A percentile compares a stretch with the other conserved stretches of the same genome.
phyloP scores from a whole-genome alignment of 2,113 vertebrate genomes.

The Corythornis cristatus region DNA sequence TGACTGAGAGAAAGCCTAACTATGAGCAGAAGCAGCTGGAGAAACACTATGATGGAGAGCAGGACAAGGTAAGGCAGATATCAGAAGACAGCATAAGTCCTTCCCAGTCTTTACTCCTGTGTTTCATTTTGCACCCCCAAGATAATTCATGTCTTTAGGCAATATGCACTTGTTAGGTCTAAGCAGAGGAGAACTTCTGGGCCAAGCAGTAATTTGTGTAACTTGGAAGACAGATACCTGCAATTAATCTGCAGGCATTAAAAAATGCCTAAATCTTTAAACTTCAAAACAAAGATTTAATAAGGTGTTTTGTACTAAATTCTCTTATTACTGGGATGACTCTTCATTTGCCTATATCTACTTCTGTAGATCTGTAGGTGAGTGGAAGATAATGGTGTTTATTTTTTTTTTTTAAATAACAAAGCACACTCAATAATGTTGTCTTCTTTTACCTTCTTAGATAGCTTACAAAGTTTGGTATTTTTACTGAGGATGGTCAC shows the following conservation, averaged over 20 bases:
- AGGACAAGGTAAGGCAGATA: background rate
- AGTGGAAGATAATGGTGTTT: background rate
- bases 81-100: background rate
- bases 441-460: background rate
- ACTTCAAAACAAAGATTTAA: background rate
- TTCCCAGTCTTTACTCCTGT: background rate
- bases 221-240: background rate
- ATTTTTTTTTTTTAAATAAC: background rate
- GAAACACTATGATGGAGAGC: rapidly evolving
- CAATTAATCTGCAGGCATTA: background rate
- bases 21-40: background rate
- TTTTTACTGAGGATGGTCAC: background rate
- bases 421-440: background rate
- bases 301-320: background rate
- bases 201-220: background rate
- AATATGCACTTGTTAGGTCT: background rate
- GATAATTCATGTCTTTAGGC: background rate
- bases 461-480: background rate
- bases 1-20: rapidly evolving
- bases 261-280: background rate
- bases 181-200: background rate
- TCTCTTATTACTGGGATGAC: background rate
- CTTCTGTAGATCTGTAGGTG: background rate
- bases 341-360: background rate
- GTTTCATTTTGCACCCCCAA: background rate